A percentile compares a stretch with the other conserved stretches of the same genome.
phyloP scores from a whole-genome alignment of 2,113 vertebrate species.

The Proterorhinus semilunaris region DNA sequence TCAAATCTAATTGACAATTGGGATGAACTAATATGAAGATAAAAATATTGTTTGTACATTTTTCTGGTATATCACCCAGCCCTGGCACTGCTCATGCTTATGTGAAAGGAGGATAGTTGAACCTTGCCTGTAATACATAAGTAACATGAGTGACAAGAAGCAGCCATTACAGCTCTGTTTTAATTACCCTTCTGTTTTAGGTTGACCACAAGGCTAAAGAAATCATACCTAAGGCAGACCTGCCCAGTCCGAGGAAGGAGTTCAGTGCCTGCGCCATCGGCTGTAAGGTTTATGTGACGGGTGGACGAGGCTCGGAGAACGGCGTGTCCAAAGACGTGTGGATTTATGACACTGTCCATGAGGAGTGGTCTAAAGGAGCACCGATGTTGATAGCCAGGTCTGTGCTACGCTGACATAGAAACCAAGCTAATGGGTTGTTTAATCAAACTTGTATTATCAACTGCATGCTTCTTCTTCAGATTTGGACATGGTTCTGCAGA shows the following conservation, averaged over 20 bases:
- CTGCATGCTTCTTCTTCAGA: slow-evolving; percentile 14
- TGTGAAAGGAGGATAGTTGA: no score
- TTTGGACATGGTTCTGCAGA: slow-evolving; percentile 93
- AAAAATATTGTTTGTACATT: no score
- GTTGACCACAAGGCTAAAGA: slow-evolving; percentile 94
- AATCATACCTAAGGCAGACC: slow-evolving; percentile 91
- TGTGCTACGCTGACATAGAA: not conserved
- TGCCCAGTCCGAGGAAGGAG: slow-evolving; percentile 93
- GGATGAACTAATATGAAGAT: no score
- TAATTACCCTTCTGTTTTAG: slow-evolving; percentile 13
- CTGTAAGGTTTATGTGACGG: slow-evolving; percentile 92
- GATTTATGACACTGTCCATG: slow-evolving; percentile 91
- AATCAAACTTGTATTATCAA: not conserved
- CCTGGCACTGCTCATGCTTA: no score
- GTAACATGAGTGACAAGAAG: not conserved
- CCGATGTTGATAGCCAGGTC: slow-evolving; percentile 91
- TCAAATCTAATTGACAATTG: no score
- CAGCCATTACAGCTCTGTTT: not conserved
- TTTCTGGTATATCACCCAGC: no score
- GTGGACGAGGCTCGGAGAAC: slow-evolving; percentile 90
- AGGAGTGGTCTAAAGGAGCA: slow-evolving; percentile 93
- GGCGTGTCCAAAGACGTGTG: slow-evolving; percentile 95
- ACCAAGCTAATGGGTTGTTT: not conserved
- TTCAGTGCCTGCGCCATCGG: slow-evolving; percentile 94
- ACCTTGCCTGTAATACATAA: not conserved